Conservation (phyloP, 2,888 invertebrate species). For the Autographa gamma region DNA sequence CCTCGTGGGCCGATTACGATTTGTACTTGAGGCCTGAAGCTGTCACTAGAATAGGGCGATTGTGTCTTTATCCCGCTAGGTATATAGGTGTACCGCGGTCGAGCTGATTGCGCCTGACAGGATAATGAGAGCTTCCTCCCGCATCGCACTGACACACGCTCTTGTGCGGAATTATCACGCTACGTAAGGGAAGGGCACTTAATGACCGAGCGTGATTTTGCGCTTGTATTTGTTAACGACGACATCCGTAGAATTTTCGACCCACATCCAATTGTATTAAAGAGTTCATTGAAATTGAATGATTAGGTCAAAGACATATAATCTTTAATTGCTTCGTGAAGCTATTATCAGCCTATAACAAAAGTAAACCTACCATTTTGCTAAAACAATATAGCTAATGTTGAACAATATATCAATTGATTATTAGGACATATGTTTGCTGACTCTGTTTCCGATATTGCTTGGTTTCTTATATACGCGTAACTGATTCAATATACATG, state of each 20-base stretch:
- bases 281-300: slow-evolving; percentile 22
- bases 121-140: slow-evolving; percentile 88
- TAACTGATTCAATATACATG: neutral
- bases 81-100: slow-evolving; percentile 66
- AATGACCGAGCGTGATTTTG: slow-evolving; percentile 60
- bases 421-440: no score
- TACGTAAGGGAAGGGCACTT: slow-evolving; percentile 72
- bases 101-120: slow-evolving; percentile 86
- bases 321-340: neutral
- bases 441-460: no score
- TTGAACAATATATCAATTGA: no score
- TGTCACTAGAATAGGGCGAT: slow-evolving; percentile 60
- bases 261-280: slow-evolving; percentile 16
- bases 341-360: neutral
- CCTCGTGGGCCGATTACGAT: slow-evolving; percentile 44
- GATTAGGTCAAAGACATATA: slow-evolving; percentile 2
- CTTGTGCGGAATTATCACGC: slow-evolving; percentile 76
- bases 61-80: slow-evolving; percentile 64
- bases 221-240: slow-evolving; percentile 34
- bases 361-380: no score
- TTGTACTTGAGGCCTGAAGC: slow-evolving; percentile 54
- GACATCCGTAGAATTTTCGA: slow-evolving; percentile 32
- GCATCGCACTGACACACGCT: slow-evolving; percentile 78
- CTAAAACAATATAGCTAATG: no score
- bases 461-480: neutral